Conservation (phyloP, 2,797 vertebrate species). For the Enteromius unitaeniatus region DNA sequence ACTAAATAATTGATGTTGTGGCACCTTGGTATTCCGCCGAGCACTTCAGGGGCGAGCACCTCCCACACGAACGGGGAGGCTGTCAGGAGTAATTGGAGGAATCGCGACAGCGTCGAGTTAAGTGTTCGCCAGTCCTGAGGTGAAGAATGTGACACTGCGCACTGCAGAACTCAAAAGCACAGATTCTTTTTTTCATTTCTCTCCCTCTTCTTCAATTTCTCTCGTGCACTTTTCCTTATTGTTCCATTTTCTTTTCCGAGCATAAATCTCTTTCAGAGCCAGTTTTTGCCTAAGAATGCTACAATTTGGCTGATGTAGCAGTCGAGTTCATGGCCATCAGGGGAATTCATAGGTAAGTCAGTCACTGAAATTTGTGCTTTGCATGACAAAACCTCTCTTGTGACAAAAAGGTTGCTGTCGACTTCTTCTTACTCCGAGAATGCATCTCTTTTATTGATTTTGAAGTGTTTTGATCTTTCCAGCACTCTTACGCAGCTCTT, state of each 20-base stretch:
- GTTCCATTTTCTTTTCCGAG: slow-evolving; percentile 11
- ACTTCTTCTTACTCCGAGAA: background rate
- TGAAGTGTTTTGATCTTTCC: slow-evolving; percentile 39
- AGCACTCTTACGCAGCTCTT: slow-evolving; percentile 18
- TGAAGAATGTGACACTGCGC: slow-evolving; percentile 75
- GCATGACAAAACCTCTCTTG: slow-evolving; percentile 36
- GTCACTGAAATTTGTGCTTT: slow-evolving; percentile 35
- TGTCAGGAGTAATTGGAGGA: slow-evolving; percentile 83
- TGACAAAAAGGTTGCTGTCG: slow-evolving; percentile 1
- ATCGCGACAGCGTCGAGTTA: slow-evolving; percentile 80
- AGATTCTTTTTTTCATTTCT: slow-evolving; percentile 55
- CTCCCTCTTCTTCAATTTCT: slow-evolving; percentile 39
- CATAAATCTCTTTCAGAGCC: slow-evolving; percentile 11
- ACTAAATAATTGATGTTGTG: slow-evolving; percentile 83
- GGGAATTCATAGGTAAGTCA: slow-evolving; percentile 39
- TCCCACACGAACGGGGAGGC: slow-evolving; percentile 77
- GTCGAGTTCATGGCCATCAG: slow-evolving; percentile 33
- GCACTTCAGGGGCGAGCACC: slow-evolving; percentile 80
- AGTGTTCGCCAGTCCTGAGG: slow-evolving; percentile 77
- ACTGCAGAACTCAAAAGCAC: slow-evolving; percentile 69
- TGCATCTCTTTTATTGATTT: slow-evolving; percentile 38
- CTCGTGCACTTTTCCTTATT: slow-evolving; percentile 16
- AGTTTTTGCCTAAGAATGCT: slow-evolving; percentile 18
- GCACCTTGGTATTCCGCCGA: slow-evolving; percentile 75
- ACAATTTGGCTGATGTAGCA: slow-evolving; percentile 37